A percentile compares a stretch with the other conserved stretches of the same genome.
These are phyloP conservation scores for Plecotus auritus DNA, from an alignment of 2,113 vertebrate genomes.

Conservation along the genomic window DNA sequence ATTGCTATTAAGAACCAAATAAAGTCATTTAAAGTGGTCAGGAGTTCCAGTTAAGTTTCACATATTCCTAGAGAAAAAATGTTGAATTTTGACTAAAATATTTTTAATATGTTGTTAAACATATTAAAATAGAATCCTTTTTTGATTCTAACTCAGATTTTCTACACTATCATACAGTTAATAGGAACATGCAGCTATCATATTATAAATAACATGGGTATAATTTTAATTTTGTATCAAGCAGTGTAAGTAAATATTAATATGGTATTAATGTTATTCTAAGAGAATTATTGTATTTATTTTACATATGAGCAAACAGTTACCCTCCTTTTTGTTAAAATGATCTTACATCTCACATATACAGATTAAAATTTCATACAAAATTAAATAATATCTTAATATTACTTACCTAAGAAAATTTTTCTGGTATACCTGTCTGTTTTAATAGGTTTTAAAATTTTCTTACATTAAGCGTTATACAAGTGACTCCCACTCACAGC, in stretches of 20 bases:
- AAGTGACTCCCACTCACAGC: slow-evolving; percentile 10
- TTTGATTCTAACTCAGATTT: background rate
- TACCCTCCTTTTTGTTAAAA: background rate
- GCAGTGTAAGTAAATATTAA: background rate
- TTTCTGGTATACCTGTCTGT: slow-evolving; percentile 15
- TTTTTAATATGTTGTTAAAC: background rate
- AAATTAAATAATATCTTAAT: background rate
- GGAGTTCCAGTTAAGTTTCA: background rate
- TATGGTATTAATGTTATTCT: background rate
- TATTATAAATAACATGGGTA: background rate
- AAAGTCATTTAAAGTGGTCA: background rate
- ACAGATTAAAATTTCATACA: background rate
- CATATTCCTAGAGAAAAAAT: background rate
- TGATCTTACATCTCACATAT: background rate
- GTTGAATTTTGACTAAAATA: background rate
- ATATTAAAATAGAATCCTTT: too few species aligned
- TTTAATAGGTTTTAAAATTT: background rate
- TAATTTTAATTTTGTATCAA: slow-evolving; percentile 3
- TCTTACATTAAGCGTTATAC: slow-evolving; percentile 23
- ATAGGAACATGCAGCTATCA: background rate
- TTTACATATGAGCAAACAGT: background rate
- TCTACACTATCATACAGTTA: background rate
- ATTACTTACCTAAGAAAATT: background rate
- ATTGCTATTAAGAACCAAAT: background rate
- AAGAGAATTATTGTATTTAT: background rate